Evolutionary conservation across 1,140 invertebrate species (phyloP).

Genomic region (Trichonephila inaurata): DNA sequence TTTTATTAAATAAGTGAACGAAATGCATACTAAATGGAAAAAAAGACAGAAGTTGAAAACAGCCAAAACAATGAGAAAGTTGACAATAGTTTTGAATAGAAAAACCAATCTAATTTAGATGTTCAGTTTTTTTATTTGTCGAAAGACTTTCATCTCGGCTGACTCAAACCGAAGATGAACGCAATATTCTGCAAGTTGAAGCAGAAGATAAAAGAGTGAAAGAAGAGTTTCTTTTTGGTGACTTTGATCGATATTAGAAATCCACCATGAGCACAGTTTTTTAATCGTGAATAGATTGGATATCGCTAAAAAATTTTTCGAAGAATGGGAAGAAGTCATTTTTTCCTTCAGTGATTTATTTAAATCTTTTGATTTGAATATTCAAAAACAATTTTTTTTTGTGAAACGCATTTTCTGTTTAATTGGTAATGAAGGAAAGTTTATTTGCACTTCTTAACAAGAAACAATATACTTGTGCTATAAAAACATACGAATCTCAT

Average conservation of each 20-base stretch:
- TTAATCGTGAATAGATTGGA: constrained; percentile 40
- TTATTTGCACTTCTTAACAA: neutral
- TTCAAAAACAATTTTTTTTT: neutral
- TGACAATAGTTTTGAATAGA: neutral
- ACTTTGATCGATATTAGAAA: neutral
- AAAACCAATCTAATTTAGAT: neutral
- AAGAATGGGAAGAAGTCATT: neutral
- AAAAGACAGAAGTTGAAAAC: neutral
- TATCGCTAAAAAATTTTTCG: neutral
- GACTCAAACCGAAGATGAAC: constrained; percentile 22
- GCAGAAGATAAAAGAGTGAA: neutral
- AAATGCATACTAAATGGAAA: no score
- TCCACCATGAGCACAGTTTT: constrained; percentile 10
- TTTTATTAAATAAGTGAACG: no score
- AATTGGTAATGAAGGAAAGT: neutral
- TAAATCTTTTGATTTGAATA: neutral
- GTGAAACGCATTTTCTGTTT: neutral
- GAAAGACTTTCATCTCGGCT: constrained; percentile 10
- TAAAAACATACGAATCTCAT: neutral
- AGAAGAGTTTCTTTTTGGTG: constrained; percentile 13
- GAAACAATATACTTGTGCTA: neutral
- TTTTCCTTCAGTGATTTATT: constrained; percentile 1
- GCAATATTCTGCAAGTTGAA: constrained; percentile 22
- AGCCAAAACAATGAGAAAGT: neutral
- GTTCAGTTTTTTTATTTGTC: neutral